These are phyloP conservation scores for Neocloeon triangulifer DNA, from an alignment of 1,140 invertebrate species.

Conservation along the genomic window DNA sequence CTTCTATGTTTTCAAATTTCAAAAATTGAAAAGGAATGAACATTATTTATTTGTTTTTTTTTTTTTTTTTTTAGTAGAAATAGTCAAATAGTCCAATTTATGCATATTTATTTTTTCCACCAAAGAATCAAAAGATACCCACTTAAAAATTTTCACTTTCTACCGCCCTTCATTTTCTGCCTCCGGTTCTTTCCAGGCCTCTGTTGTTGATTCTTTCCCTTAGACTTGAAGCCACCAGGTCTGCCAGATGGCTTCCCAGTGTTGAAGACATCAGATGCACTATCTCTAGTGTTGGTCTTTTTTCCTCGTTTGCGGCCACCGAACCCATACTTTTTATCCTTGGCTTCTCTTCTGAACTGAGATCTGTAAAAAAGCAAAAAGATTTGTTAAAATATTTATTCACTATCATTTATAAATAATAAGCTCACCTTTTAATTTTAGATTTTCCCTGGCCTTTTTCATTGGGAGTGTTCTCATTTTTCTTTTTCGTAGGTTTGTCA, in stretches of 20 bases:
- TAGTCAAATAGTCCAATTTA: too few species aligned
- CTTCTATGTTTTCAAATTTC: too few species aligned
- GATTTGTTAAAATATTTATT: constrained; percentile 7
- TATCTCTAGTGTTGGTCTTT: constrained; percentile 73
- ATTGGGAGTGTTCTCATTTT: constrained; percentile 13
- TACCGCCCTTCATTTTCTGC: constrained; percentile 1
- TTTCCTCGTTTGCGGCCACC: constrained; percentile 82
- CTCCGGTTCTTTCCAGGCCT: constrained; percentile 1
- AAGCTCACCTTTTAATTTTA: constrained; percentile 7
- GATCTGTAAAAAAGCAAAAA: constrained; percentile 9
- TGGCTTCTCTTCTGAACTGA: constrained; percentile 32
- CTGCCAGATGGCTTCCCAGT: too few species aligned
- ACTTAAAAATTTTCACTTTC: too few species aligned
- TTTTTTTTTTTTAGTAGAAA: too few species aligned
- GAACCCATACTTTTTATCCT: constrained; percentile 81
- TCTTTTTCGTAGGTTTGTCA: constrained; percentile 26
- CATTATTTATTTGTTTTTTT: too few species aligned
- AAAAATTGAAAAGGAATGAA: too few species aligned
- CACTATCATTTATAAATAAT: constrained; percentile 1
- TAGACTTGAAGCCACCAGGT: constrained; percentile 21
- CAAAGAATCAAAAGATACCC: too few species aligned
- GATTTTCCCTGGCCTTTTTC: constrained; percentile 20
- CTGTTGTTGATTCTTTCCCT: constrained; percentile 7
- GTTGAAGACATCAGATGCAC: constrained; percentile 39
- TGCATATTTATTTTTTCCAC: too few species aligned